Evolutionary conservation across 2,113 vertebrate species (phyloP), one percentile per base, ranked within the genome.

Genomic region (Odocoileus virginianus): DNA sequence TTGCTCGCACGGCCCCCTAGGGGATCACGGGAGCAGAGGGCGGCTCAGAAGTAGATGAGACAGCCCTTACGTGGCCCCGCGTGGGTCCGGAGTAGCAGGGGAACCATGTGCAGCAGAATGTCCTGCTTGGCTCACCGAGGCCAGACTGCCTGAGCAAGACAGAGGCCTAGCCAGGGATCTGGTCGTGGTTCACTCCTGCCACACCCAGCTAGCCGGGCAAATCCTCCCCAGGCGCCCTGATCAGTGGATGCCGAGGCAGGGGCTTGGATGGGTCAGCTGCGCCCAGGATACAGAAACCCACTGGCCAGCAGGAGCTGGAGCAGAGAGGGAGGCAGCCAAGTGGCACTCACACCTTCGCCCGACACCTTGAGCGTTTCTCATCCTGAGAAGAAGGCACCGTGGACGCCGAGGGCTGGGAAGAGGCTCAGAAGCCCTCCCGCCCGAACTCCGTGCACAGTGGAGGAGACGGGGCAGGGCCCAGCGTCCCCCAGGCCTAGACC

Each of bases 81-180:
- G 2, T 25, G 45, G 28, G 55, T 28, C 17, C 7, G 5, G 43
- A 54, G n/a, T 15, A n/a, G 40, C 57, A 47, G 17, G 17, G 30
- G 14, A 15, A 6, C 28, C 5, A 9, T 0, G 1, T n/a, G 45
- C 83, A 95, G 81, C 81, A 83, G 50, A 89, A 91, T 95, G 98
- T 98, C 98, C 97, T 3, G n/a, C 9, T n/a, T 71, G 67, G 67
- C 98, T 98, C 87, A 28, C 13, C 16, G 64, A 40, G 93, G 96
- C 84, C 95, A 76, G n/a, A 91, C 96, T 79, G 95, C 98, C 98
- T 6, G 55, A 52, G 85, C 40, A 16, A 40, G n/a, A 67, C 2
- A 4, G 2, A 97, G 97, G 98, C 94, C 97, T 95, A 89, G 97
- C 95, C 98, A 97, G 98, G 45, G 82, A 98, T 97, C 15, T 7